Base-by-base conservation (phyloP, 2,113 vertebrate genomes). In the Phodopus roborovskii region DNA sequence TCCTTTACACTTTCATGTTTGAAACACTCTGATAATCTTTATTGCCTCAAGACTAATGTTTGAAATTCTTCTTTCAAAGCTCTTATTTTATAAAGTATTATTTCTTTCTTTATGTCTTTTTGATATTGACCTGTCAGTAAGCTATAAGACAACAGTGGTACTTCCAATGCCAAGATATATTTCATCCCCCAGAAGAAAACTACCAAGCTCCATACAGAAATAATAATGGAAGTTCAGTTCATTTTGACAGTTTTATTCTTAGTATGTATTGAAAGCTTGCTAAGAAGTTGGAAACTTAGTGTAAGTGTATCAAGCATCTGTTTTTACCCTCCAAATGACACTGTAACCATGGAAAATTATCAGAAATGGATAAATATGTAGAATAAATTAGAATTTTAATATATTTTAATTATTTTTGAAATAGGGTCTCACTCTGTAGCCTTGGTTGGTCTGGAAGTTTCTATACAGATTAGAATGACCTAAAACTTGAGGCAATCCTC, bases 201-300 rank as follows among this genome's bases (percentile, higher is more conserved):
- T 92, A 48, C 70, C 30, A 79, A 30, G 50, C 66, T 70, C 50
- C 24, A 64, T 62, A 17, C 1, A 4, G 7, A 95, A 39, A 83
- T 26, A 15, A 53, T 88, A 28, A 64, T 30, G 78, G 53, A 88
- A 92, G 16, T 79, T 84, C 33, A 89, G 10, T 62, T 84, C 56
- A 36, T 82, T 96, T 73, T 71, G 12, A 56, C 86, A 68, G 77
- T 24, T 88, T 93, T 42, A 74, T 10, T 83, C 39, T 86, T 91
- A 53, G 5, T 50, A 0, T 56, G 28, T 33, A 22, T 45, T 56
- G 20, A 93, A 87, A 90, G 1, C 0, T 82, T 89, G 20, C 12
- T 93, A 45, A 70, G 17, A 7, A 78, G 3, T 1, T 81, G 3
- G 62, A 22, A 26, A 15, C 36, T 89, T 92, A 70, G 1, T 48